Evolutionary conservation across 2,797 vertebrate genomes (phyloP).

Genomic region (Cheirogaleus major): DNA sequence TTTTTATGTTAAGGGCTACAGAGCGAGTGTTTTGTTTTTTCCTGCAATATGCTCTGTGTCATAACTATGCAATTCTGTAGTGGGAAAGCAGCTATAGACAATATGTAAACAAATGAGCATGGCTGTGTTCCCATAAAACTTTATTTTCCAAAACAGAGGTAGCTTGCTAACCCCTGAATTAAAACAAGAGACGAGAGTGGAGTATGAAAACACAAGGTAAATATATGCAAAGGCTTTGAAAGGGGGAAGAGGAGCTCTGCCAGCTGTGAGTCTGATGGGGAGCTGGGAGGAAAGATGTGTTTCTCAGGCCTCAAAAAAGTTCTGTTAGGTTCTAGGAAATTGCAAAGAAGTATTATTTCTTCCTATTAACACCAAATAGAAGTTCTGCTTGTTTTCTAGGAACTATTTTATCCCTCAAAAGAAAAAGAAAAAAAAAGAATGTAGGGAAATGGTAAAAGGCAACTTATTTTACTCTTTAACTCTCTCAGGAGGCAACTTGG

Average conservation of each 20-base stretch:
- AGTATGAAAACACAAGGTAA: neutral
- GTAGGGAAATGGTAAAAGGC: neutral
- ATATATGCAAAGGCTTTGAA: neutral
- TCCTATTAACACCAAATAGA: neutral
- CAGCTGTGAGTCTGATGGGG: neutral
- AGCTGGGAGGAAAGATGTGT: neutral
- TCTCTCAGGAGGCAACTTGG: conserved; percentile 26
- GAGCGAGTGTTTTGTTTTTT: neutral
- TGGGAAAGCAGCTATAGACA: neutral
- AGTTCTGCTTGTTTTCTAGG: conserved; percentile 52
- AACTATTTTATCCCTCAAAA: neutral
- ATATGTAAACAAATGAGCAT: neutral
- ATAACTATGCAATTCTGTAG: neutral
- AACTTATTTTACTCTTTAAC: neutral
- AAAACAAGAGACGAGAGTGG: neutral
- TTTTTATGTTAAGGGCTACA: neutral
- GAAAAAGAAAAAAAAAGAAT: neutral
- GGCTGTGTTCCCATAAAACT: neutral
- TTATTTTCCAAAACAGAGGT: neutral
- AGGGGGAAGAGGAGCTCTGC: neutral
- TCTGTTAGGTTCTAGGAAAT: conserved; percentile 36
- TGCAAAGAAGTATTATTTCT: neutral
- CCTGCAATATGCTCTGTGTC: neutral
- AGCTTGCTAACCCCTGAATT: neutral
- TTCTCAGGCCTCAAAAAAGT: neutral